These are phyloP conservation scores for Trinectes maculatus DNA, from an alignment of 2,113 vertebrate genomes.

Conservation along the genomic window DNA sequence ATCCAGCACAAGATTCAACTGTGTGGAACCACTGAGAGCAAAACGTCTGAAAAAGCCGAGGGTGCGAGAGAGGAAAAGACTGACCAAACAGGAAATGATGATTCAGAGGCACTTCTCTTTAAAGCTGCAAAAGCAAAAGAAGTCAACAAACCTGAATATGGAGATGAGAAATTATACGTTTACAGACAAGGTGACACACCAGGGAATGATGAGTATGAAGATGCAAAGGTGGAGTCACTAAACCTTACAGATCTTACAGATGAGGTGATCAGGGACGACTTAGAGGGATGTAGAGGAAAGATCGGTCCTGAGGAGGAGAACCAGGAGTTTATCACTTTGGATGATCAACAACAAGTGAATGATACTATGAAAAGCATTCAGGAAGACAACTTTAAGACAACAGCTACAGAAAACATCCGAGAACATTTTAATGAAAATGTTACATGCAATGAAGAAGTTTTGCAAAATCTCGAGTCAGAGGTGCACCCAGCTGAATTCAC, in stretches of 20 bases:
- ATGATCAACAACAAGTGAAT: background rate
- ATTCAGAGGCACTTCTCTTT: background rate
- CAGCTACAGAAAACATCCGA: background rate
- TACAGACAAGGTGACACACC: background rate
- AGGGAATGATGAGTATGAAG: background rate
- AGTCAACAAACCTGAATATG: background rate
- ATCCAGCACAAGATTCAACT: background rate
- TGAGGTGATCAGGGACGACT: background rate
- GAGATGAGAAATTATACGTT: background rate
- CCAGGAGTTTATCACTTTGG: background rate
- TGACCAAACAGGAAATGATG: background rate
- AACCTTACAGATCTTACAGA: background rate
- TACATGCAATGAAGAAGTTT: background rate
- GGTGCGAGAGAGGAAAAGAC: slow-evolving; percentile 4
- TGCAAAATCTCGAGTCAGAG: background rate
- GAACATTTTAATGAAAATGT: background rate
- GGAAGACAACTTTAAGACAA: background rate
- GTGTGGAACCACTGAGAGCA: background rate
- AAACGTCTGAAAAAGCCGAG: slow-evolving; percentile 10
- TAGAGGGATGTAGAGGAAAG: background rate
- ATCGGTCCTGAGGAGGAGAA: background rate
- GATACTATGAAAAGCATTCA: background rate
- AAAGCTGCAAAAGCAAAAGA: slow-evolving; percentile 11
- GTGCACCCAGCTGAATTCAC: background rate
- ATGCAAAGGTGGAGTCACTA: background rate